phyloP scores from a whole-genome alignment of 2,113 vertebrate species.

The Hypocryptadius cinnamomeus region DNA sequence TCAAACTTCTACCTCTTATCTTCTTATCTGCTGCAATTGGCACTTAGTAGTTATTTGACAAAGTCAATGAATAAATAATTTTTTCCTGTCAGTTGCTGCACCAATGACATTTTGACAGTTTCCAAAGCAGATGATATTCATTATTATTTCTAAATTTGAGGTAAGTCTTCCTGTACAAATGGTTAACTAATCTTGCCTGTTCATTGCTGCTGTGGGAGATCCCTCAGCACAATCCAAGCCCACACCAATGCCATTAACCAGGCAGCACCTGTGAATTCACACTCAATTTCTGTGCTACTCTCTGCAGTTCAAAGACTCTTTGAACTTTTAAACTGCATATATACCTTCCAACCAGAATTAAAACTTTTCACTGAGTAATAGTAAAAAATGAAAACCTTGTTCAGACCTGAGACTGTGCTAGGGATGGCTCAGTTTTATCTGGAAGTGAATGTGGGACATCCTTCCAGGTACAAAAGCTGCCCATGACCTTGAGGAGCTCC shows the following conservation, averaged over 20 bases:
- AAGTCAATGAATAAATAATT: background rate
- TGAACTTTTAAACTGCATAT: background rate
- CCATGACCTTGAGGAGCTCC: constrained; percentile 44
- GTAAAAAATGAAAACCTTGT: background rate
- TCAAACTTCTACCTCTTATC: background rate
- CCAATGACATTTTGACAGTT: background rate
- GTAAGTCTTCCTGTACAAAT: background rate
- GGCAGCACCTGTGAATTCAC: background rate
- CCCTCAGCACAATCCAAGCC: background rate
- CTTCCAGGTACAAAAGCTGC: background rate
- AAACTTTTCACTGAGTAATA: background rate
- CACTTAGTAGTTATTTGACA: background rate
- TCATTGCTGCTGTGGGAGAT: background rate
- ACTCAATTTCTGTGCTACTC: background rate
- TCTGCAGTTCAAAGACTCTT: background rate
- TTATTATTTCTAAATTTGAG: background rate
- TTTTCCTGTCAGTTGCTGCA: background rate
- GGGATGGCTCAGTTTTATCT: background rate
- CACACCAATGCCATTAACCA: background rate
- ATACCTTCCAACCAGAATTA: background rate
- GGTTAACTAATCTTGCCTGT: background rate
- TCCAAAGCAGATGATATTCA: background rate
- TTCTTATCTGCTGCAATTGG: background rate
- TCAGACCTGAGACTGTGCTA: background rate
- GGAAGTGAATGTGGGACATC: background rate